These are phyloP conservation scores for Empidonax traillii DNA, from an alignment of 2,113 vertebrate species.

Conservation along the genomic window DNA sequence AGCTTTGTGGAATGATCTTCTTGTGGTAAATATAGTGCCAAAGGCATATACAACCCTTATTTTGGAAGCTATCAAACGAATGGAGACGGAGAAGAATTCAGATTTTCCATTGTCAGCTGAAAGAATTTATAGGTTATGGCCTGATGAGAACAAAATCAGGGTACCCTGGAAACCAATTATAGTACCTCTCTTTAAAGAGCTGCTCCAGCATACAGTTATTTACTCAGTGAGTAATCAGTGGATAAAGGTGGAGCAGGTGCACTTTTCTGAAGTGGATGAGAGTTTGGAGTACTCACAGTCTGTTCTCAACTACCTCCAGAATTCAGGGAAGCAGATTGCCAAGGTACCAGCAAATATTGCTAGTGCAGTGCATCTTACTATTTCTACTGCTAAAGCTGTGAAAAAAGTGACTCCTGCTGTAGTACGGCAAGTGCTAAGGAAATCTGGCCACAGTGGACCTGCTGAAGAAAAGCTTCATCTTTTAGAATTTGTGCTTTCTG, in stretches of 20 bases:
- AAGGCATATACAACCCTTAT: constrained; percentile 90
- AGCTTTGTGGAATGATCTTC: constrained; percentile 95
- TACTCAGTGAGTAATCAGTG: constrained; percentile 83
- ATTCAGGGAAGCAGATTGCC: constrained; percentile 89
- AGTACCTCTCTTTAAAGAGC: constrained; percentile 85
- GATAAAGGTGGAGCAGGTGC: constrained; percentile 84
- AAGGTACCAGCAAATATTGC: constrained; percentile 84
- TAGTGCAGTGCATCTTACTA: constrained; percentile 75
- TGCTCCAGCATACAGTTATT: constrained; percentile 86
- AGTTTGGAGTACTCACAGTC: constrained; percentile 77
- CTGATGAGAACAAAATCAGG: constrained; percentile 80
- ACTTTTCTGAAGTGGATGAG: constrained; percentile 89
- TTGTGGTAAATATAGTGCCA: constrained; percentile 87
- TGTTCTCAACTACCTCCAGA: constrained; percentile 92
- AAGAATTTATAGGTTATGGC: constrained; percentile 89
- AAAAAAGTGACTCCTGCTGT: constrained; percentile 86
- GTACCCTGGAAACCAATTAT: constrained; percentile 89
- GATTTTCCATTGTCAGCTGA: constrained; percentile 82
- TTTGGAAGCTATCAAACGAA: constrained; percentile 84
- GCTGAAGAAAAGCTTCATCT: constrained; percentile 85
- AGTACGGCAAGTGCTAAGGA: constrained; percentile 87
- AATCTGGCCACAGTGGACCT: constrained; percentile 78
- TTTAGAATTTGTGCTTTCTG: constrained; percentile 89
- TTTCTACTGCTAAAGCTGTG: constrained; percentile 67
- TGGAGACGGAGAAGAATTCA: constrained; percentile 82